Evolutionary conservation across 2,888 invertebrate species (phyloP).

Genomic region (Zygaena filipendulae): DNA sequence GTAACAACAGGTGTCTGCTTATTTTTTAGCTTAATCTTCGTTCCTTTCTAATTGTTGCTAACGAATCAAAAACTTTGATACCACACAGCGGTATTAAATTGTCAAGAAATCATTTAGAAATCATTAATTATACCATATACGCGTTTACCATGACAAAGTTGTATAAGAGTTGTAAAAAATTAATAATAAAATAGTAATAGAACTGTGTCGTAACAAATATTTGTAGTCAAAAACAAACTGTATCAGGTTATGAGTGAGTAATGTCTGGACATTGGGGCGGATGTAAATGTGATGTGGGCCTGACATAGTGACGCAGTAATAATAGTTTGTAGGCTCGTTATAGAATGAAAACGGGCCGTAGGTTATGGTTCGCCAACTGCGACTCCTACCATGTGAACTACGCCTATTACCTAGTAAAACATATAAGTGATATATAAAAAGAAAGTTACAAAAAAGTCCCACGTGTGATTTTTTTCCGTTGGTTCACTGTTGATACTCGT

Average conservation of each 20-base stretch:
- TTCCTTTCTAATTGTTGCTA: slow-evolving; percentile 45
- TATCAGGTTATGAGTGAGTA: slow-evolving; percentile 42
- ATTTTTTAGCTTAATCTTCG: slow-evolving; percentile 23
- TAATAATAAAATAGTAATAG: slow-evolving; percentile 14
- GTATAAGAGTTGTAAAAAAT: too few relatives aligned
- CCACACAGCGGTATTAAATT: slow-evolving; percentile 49
- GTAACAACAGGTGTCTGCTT: not conserved
- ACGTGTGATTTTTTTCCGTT: too few relatives aligned
- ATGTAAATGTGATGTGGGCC: slow-evolving; percentile 56
- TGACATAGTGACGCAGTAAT: slow-evolving; percentile 62
- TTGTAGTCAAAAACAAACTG: slow-evolving; percentile 29
- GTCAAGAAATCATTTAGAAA: slow-evolving; percentile 51
- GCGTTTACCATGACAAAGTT: slow-evolving; percentile 26
- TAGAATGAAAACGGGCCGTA: slow-evolving; percentile 52
- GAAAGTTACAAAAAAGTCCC: too few relatives aligned
- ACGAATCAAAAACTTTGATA: slow-evolving; percentile 37
- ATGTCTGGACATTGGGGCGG: slow-evolving; percentile 48
- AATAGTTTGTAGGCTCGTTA: slow-evolving; percentile 57
- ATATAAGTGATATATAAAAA: slow-evolving; percentile 21
- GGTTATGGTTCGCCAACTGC: slow-evolving; percentile 50
- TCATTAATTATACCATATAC: slow-evolving; percentile 47
- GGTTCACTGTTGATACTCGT: too few relatives aligned
- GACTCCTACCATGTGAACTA: slow-evolving; percentile 34
- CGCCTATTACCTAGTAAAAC: slow-evolving; percentile 44
- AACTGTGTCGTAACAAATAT: slow-evolving; percentile 32